Base-by-base conservation (phyloP, 2,113 vertebrate genomes). In the Calypte anna region DNA sequence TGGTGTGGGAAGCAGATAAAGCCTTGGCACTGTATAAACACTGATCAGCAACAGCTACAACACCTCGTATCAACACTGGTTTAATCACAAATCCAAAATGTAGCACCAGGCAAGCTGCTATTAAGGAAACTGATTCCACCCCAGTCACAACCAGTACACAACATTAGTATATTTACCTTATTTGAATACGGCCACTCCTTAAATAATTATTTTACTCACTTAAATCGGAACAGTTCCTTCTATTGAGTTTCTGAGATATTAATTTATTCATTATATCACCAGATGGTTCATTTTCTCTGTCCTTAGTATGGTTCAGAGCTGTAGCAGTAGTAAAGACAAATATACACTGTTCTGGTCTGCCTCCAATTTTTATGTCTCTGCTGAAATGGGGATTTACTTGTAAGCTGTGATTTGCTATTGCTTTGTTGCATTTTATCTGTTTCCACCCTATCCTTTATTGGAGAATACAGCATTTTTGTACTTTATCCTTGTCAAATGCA, bases 1-100 rank as follows among this genome's bases (percentile, higher is more conserved):
- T 7, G 6, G 22, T 0, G 6, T 50, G 62, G 72, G 38, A 4
- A 25, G n/a, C 20, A 76, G 57, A 16, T 25, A 30, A 51, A 12
- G 5, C 19, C 28, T 46, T 72, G 28, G 3, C 3, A 1, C 28
- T 46, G 12, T 23, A 1, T 16, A 17, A 76, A 16, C 13, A 1
- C 13, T 46, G 18, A 25, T 67, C 25, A 74, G 16, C 16, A 9
- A 2, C 4, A 68, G 2, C 13, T 4, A 28, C 55, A 55, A 22
- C 25, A 79, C 11, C 12, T 20, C 2, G 28, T 44, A 51, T 13
- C 23, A 44, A n/a, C 22, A 6, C 19, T 55, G 20, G 51, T 67
- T 51, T 0, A 43, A 88, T 4, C 40, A 66, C 51, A 21, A 53
- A 53, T 43, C 33, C 12, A 30, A 38, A 44, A 18, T 25, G 10